These are phyloP conservation scores for Ctenicera cuprea DNA, from an alignment of 2,888 invertebrate genomes.

Conservation along the genomic window DNA sequence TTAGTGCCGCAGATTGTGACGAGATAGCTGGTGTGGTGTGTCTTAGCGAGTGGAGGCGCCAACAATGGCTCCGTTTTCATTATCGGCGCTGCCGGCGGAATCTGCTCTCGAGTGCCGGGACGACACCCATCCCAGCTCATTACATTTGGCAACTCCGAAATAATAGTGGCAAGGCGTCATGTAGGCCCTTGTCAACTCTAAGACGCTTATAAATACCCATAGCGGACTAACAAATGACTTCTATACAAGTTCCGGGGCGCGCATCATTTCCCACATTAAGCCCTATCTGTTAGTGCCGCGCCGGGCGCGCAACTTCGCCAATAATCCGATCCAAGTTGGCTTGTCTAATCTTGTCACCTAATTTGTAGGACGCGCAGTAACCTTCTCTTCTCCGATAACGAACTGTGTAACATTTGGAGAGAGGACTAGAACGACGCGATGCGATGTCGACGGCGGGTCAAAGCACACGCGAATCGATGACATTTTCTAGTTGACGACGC, in stretches of 20 bases:
- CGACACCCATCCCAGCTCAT: constrained; percentile 51
- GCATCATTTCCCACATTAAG: constrained; percentile 44
- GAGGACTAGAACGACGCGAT: too few species aligned
- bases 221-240: constrained; percentile 46
- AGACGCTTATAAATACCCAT: constrained; percentile 49
- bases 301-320: constrained; percentile 25
- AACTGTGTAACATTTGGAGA: constrained; percentile 34
- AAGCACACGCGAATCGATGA: constrained; percentile 36
- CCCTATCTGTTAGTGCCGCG: constrained; percentile 33
- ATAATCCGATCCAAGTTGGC: constrained; percentile 39
- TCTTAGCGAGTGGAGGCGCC: constrained; percentile 58
- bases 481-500: constrained; percentile 36
- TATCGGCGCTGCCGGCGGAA: constrained; percentile 56
- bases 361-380: constrained; percentile 40
- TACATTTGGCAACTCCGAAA: constrained; percentile 51
- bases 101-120: constrained; percentile 36
- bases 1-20: constrained; percentile 66
- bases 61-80: constrained; percentile 60
- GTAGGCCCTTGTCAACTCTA: constrained; percentile 44
- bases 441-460: constrained; percentile 22
- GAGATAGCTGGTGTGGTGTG: constrained; percentile 60
- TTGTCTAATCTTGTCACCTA: constrained; percentile 47
- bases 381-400: constrained; percentile 33
- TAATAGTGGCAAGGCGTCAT: constrained; percentile 49
- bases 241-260: constrained; percentile 41